Base-by-base conservation (phyloP, 2,888 invertebrate genomes). In the Drosophila sordidula region DNA sequence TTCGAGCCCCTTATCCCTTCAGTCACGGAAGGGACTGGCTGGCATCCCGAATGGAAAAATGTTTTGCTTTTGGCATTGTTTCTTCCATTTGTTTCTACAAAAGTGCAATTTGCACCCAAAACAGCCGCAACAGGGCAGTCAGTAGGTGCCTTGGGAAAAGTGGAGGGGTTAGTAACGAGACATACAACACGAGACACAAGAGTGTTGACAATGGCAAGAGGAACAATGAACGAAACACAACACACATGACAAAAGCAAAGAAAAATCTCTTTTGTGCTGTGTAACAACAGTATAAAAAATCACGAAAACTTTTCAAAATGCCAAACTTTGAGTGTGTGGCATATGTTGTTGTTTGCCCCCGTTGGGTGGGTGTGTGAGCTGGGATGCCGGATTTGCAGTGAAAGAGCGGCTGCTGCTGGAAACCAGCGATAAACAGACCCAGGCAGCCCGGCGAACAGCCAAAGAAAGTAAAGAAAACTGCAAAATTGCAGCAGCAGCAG, bases 91-190 rank as follows among this genome's bases (percentile, higher is more conserved):
- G 88, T 87, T 80, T 70, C 61, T 76, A 89, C 89, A 86, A 89
- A 86, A 88, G 88, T 86, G 89, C 86, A 86, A 86, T 86, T 86
- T 86, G 86, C 86, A 88, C 87, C 83, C 88, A 76, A 75, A 77
- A 89, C 87, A 87, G 69, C 70, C 65, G 66, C 75, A 80, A 68
- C 63, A 76, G 55, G 58, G 51, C 44, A 18, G 32, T 6, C 2
- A 14, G 14, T 3, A 4, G 9, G 12, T 2, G 26, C 8, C 2
- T 5, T 9, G 18, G 6, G 42, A 6, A 0, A 0, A 14, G 6
- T n/a, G n/a, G 39, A 26, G 61, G 14, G 47, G 11, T 59, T 67
- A 46, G 67, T 75, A 75, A 75, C 75, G 58, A 72, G 80, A 66
- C 73, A 72, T 39, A 58, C 52, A 36, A 59, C 51, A 63, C 62